Percentiles rank a stretch among this genome's conserved stretches.
Evolutionary conservation across 2,888 invertebrate species (phyloP).

Genomic region (Phytoseiulus persimilis): DNA sequence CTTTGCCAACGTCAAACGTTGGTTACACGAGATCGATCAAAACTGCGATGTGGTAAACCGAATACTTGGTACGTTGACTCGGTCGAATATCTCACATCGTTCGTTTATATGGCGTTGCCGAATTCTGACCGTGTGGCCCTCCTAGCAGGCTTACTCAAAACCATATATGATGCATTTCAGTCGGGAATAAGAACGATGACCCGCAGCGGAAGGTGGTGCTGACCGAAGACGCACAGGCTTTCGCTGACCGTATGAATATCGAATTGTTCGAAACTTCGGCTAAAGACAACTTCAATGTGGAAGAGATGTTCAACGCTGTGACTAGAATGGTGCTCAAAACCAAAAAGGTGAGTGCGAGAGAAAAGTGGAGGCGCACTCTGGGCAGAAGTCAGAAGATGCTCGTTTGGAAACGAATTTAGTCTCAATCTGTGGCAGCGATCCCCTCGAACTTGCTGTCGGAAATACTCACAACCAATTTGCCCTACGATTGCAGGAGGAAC

Average conservation of each 20-base stretch:
- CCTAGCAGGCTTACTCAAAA: background rate
- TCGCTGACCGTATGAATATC: constrained; percentile 94
- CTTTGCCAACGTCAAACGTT: constrained; percentile 96
- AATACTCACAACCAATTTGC: too few relatives aligned
- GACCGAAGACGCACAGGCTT: constrained; percentile 90
- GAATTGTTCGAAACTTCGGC: constrained; percentile 96
- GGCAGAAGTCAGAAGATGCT: too few relatives aligned
- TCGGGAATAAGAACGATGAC: constrained; percentile 93
- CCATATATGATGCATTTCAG: constrained; percentile 52
- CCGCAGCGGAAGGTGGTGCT: constrained; percentile 89
- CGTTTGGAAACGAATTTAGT: too few relatives aligned
- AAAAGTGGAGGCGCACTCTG: too few relatives aligned
- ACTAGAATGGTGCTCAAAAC: constrained; percentile 72
- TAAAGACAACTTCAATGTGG: constrained; percentile 97
- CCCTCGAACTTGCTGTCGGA: too few relatives aligned
- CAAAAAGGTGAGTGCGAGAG: constrained; percentile 61
- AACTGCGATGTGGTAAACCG: constrained; percentile 98
- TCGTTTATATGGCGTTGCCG: background rate
- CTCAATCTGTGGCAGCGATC: too few relatives aligned
- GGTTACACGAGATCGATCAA: constrained; percentile 98
- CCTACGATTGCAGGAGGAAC: constrained; percentile 45
- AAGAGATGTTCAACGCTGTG: constrained; percentile 74
- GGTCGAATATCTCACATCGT: background rate
- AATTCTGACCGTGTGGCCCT: background rate
- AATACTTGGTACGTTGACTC: constrained; percentile 70